Conservation (phyloP, 2,888 invertebrate genomes). For the Bombylius discolor region DNA sequence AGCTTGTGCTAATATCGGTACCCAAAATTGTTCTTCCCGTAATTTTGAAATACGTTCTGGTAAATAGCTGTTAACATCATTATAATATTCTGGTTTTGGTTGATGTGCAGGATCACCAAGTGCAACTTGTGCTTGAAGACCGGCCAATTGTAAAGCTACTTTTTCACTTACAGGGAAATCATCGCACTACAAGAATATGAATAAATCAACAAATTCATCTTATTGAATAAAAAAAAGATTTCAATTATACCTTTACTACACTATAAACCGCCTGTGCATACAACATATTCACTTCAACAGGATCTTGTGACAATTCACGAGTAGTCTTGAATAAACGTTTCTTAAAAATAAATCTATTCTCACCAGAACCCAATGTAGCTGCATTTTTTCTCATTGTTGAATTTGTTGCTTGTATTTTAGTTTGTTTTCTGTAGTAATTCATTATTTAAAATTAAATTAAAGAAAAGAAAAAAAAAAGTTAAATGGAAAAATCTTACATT, state of each 20-base stretch:
- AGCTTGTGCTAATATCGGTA: slow-evolving; percentile 74
- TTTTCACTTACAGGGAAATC: slow-evolving; percentile 92
- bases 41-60: slow-evolving; percentile 70
- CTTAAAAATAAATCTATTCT: slow-evolving; percentile 86
- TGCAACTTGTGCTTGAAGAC: slow-evolving; percentile 88
- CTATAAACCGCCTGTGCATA: slow-evolving; percentile 92
- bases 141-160: slow-evolving; percentile 85
- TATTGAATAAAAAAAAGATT: slow-evolving; percentile 1
- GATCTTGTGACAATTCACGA: slow-evolving; percentile 84
- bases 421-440: slow-evolving; percentile 39
- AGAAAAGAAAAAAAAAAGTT: background rate
- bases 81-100: slow-evolving; percentile 72
- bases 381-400: slow-evolving; percentile 44
- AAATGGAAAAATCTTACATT: slow-evolving; percentile 42
- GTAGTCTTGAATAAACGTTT: slow-evolving; percentile 78
- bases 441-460: background rate
- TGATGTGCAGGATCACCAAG: slow-evolving; percentile 65
- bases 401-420: slow-evolving; percentile 40
- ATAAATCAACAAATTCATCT: too few relatives aligned
- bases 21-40: slow-evolving; percentile 73
- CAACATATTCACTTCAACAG: slow-evolving; percentile 83
- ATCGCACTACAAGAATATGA: slow-evolving; percentile 52
- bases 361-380: slow-evolving; percentile 67
- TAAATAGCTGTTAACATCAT: slow-evolving; percentile 80
- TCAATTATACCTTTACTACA: slow-evolving; percentile 66